A percentile compares a stretch with the other conserved stretches of the same genome.
Evolutionary conservation across 2,113 vertebrate genomes (phyloP).

Genomic region (Xiphorhynchus elegans): DNA sequence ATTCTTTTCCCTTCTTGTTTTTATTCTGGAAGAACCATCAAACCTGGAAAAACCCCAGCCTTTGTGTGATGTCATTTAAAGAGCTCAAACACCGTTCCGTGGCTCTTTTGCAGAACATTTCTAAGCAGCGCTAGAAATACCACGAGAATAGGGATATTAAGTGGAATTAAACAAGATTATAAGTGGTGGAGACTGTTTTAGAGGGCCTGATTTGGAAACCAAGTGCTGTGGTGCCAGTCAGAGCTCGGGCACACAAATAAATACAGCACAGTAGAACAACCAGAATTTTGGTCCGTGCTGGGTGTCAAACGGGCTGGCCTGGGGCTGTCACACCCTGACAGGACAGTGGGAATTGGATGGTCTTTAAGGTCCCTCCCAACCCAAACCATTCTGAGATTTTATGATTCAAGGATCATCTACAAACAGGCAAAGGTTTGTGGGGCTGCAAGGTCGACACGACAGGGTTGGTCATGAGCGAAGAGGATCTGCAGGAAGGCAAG

Average conservation of each 20-base stretch:
- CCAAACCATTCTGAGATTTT: neutral
- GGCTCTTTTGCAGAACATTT: neutral
- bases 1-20: neutral
- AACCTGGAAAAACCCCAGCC: accelerated
- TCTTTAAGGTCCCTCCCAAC: neutral
- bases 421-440: accelerated
- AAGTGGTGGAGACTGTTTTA: neutral
- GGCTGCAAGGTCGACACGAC: neutral
- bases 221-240: neutral
- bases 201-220: neutral
- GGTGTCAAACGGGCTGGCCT: neutral
- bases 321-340: neutral
- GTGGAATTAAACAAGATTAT: neutral
- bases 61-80: neutral
- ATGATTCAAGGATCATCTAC: neutral
- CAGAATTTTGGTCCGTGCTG: neutral
- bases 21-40: neutral
- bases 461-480: neutral
- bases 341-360: neutral
- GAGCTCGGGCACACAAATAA: neutral
- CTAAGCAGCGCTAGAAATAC: neutral
- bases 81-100: neutral
- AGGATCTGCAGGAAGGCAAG: neutral
- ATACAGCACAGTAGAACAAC: neutral
- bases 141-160: neutral